A percentile compares a stretch with the other conserved stretches of the same genome.
Evolutionary conservation across 2,113 vertebrate genomes (phyloP).

Genomic region (Camelus bactrianus): DNA sequence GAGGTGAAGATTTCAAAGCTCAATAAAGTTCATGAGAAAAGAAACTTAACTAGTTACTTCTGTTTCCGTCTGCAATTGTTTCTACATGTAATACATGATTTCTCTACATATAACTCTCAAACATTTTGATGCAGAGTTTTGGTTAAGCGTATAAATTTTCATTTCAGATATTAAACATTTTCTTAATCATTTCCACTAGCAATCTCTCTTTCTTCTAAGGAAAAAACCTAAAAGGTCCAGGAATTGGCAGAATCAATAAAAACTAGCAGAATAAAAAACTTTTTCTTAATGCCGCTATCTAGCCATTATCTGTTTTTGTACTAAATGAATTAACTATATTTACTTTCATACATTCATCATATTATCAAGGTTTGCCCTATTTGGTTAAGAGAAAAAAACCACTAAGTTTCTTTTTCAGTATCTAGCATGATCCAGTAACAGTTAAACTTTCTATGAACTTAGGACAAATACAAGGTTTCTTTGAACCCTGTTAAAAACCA

Average conservation of each 20-base stretch:
- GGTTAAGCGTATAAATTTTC: constrained; percentile 53
- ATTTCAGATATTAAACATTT: constrained; percentile 37
- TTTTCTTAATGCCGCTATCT: constrained; percentile 25
- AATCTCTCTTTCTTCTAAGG: constrained; percentile 15
- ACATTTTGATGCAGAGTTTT: constrained; percentile 31
- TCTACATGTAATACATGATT: neutral
- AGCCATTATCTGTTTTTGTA: constrained; percentile 4
- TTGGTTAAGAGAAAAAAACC: neutral
- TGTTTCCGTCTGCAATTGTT: constrained; percentile 27
- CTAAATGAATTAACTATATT: constrained; percentile 30
- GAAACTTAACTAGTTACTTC: constrained; percentile 34
- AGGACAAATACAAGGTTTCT: constrained; percentile 48
- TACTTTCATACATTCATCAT: constrained; percentile 34
- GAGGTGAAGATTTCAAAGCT: constrained; percentile 42
- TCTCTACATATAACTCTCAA: neutral
- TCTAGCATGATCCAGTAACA: constrained; percentile 38
- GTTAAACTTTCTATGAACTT: constrained; percentile 60
- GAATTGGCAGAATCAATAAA: constrained; percentile 31
- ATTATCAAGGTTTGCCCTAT: constrained; percentile 39
- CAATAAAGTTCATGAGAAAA: constrained; percentile 12
- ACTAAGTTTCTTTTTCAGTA: constrained; percentile 60
- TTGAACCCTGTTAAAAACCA: constrained; percentile 12
- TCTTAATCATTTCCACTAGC: constrained; percentile 47
- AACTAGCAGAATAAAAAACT: neutral
- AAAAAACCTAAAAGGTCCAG: neutral